These are phyloP conservation scores for Atrichornis clamosus DNA, from an alignment of 2,113 vertebrate species.

Conservation along the genomic window DNA sequence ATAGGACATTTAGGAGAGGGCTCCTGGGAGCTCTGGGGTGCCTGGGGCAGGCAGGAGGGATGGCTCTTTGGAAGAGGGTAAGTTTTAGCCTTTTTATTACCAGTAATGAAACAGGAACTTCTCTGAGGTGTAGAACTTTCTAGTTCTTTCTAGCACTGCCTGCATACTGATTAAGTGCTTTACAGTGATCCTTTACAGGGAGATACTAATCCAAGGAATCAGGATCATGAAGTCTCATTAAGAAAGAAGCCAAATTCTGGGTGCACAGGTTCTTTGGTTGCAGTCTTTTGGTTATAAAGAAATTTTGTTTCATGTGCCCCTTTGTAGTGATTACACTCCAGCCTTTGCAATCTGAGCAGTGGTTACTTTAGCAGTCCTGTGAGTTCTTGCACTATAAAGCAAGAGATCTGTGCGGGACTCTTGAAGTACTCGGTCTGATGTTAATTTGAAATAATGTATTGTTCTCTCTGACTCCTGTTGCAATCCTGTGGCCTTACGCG, in stretches of 20 bases:
- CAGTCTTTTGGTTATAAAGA: not conserved
- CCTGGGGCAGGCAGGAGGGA: not conserved
- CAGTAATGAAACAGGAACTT: not conserved
- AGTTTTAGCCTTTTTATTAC: not conserved
- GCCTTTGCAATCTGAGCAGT: not conserved
- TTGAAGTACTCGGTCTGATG: not conserved
- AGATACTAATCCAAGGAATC: not conserved
- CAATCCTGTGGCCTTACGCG: constrained; percentile 11
- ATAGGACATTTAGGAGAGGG: not conserved
- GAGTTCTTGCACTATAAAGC: not conserved
- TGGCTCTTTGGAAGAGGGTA: not conserved
- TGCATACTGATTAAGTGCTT: not conserved
- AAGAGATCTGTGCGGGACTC: not conserved
- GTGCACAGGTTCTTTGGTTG: not conserved
- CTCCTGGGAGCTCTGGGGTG: not conserved
- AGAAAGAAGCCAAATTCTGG: not conserved
- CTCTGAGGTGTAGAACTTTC: not conserved
- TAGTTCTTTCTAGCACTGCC: not conserved
- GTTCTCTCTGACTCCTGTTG: constrained; percentile 30
- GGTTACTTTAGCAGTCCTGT: not conserved
- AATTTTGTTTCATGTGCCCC: not conserved
- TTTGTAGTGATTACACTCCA: not conserved
- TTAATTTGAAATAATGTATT: constrained; percentile 32
- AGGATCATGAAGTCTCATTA: not conserved
- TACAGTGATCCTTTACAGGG: not conserved